Evolutionary conservation across 2,113 vertebrate genomes (phyloP), one percentile per base, ranked within the genome.

Genomic region (Sinocyclocheilus anophthalmus): DNA sequence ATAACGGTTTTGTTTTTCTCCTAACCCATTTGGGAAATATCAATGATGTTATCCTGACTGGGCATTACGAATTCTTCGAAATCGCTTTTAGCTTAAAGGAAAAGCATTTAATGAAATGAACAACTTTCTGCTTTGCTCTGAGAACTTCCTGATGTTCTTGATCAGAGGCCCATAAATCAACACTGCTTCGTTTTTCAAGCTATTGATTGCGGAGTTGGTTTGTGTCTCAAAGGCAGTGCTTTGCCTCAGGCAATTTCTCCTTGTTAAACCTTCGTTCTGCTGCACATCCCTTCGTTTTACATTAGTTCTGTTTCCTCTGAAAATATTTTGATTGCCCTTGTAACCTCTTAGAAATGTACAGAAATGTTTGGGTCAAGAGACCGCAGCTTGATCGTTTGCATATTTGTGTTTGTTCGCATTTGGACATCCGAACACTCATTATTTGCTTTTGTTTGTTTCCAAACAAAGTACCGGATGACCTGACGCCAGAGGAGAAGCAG

Each of bases 401-500:
- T 67, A 67, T 48, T 80, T 65, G 3, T 14, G 9, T 45, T 42
- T 42, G 8, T 42, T 42, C 1, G 7, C 42, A 8, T 42, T 11
- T 67, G 24, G 37, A 22, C 16, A 26, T 65, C 42, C 55, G 45
- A 57, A 84, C 7, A 0, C 78, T 83, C 48, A 63, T 78, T 48
- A 76, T 50, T 90, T 1, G 59, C 83, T 88, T 24, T 88, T 53
- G 45, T 42, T 22, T 86, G 42, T 75, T 42, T 67, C 81, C 90
- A 98, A 55, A 37, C 42, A n/a, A 7, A 83, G 98, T 98, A 88
- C 96, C 97, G 87, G 96, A 96, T 88, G 98, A 99, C 94, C 95
- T 99, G 92, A 98, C 97, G 39, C 95, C 96, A 1, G 97, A 99
- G 90, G 98, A 99, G 93, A 96, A 95, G 86, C 96, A 97, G 92